Base-by-base conservation (phyloP, 2,888 invertebrate genomes). In the Hydrotaea diabolus region DNA sequence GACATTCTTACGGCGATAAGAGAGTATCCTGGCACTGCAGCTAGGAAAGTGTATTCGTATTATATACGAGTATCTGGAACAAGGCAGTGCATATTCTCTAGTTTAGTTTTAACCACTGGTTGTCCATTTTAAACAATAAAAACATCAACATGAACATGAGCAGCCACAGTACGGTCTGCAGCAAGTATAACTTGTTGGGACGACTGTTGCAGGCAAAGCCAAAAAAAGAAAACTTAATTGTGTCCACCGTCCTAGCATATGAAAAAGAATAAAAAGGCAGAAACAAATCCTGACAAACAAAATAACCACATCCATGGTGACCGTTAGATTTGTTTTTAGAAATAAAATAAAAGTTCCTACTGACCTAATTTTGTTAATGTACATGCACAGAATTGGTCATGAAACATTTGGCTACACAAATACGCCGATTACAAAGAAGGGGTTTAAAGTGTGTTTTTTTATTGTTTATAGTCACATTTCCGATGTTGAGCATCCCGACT, bases 191-290 rank as follows among this genome's bases (percentile, higher is more conserved):
- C n/a, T 15, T 66, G 66, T 39, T 19, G 39, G 17, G 7, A 64
- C 17, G 19, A 11, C 11, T 69, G 77, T 82, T 82, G 85, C 81
- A 78, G 77, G 36, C 23, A 49, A 46, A 57, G 2, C 71, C 39
- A 57, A 39, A 71, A 53, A 46, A 13, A 59, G 69, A 46, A 23
- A 43, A 39, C 39, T 66, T 66, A 66, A 66, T 66, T 66, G 39
- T 21, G 19, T 43, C 19, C n/a, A 39, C 59, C 82, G 39, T 66
- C 69, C 62, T 57, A 85, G 84, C 86, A 85, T 87, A 84, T 85
- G 85, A 85, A 86, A 83, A 77, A 82, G 1, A 55, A 73, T 46
- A 13, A 53, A 62, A 83, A 11, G 19, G 21, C 21, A 9, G 23
- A 55, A 55, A 55, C 9, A 49, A n/a, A 49, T n/a, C 1, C 49